phyloP scores from a whole-genome alignment of 2,888 invertebrate genomes.

The Gibbula magus region DNA sequence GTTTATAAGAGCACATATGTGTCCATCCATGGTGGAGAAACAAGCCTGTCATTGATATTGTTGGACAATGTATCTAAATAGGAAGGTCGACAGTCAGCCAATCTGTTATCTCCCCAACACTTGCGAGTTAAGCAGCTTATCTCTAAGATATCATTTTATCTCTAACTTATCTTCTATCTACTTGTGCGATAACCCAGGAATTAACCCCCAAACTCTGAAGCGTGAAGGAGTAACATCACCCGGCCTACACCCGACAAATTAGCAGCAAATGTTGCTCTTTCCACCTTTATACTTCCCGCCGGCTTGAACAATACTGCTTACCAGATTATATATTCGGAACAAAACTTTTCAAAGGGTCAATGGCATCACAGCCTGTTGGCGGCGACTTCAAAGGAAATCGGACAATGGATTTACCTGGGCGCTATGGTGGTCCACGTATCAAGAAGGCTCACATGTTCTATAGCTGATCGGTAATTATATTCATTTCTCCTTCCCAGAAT shows the following conservation, averaged over 20 bases:
- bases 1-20: too few species aligned
- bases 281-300: background rate
- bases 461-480: background rate
- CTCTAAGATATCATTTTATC: too few species aligned
- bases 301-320: background rate
- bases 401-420: background rate
- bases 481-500: background rate
- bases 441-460: background rate
- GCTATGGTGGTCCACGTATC: background rate
- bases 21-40: too few species aligned
- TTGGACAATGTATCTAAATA: too few species aligned
- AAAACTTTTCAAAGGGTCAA: background rate
- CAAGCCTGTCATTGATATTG: too few species aligned
- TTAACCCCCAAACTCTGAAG: too few species aligned
- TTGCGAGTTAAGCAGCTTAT: too few species aligned
- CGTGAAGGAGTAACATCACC: too few species aligned
- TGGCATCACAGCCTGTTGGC: background rate
- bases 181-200: too few species aligned
- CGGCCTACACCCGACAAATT: background rate
- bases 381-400: background rate
- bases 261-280: constrained; percentile 11
- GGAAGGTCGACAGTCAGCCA: too few species aligned
- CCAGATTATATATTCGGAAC: background rate
- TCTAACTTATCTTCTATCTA: too few species aligned
- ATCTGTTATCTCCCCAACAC: too few species aligned